Evolutionary conservation across 1,140 invertebrate species (phyloP).

Genomic region (Cydia fagiglandana): DNA sequence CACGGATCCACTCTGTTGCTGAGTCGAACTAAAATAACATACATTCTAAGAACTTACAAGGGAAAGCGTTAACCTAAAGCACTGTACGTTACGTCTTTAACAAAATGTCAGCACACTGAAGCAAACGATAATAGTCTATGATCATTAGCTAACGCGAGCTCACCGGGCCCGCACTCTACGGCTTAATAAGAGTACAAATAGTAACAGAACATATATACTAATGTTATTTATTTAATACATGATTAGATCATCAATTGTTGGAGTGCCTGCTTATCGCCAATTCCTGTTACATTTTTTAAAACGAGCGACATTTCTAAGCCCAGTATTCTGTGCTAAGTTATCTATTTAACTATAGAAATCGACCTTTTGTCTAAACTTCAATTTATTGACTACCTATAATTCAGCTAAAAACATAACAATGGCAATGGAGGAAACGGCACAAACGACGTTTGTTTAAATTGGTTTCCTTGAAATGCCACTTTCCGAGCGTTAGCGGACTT

Average conservation of each 20-base stretch:
- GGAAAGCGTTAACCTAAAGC: constrained; percentile 70
- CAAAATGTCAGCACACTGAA: constrained; percentile 67
- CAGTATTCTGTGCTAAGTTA: constrained; percentile 14
- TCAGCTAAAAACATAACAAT: constrained; percentile 26
- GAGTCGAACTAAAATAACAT: constrained; percentile 68
- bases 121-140: constrained; percentile 60
- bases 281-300: constrained; percentile 5
- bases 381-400: constrained; percentile 32
- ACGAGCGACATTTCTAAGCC: constrained; percentile 1
- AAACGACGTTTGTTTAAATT: not conserved
- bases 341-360: constrained; percentile 18
- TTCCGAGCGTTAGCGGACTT: not conserved
- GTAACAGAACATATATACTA: constrained; percentile 30
- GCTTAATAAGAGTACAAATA: constrained; percentile 42
- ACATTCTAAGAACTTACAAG: constrained; percentile 55
- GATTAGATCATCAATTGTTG: constrained; percentile 59
- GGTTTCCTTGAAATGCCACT: not conserved
- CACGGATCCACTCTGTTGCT: constrained; percentile 65
- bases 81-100: constrained; percentile 66
- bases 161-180: constrained; percentile 43
- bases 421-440: not conserved
- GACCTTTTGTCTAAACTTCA: not conserved
- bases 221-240: constrained; percentile 42
- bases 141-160: constrained; percentile 50
- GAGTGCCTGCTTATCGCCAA: constrained; percentile 33